These are phyloP conservation scores for Meleagris gallopavo DNA, from an alignment of 2,113 vertebrate genomes.

Conservation along the genomic window DNA sequence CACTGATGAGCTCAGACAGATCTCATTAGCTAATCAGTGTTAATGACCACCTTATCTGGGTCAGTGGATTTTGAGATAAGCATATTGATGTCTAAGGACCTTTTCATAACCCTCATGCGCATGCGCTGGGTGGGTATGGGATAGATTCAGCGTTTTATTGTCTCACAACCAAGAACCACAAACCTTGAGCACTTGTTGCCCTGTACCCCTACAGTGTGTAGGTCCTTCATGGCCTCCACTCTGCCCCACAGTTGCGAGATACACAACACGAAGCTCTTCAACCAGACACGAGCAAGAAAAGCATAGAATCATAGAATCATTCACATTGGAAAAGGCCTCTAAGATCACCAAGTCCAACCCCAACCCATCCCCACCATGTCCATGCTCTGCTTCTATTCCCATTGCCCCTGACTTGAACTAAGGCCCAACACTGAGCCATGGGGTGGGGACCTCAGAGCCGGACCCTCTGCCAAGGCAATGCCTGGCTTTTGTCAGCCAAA, in stretches of 20 bases:
- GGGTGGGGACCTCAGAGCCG: neutral
- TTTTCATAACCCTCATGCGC: neutral
- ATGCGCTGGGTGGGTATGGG: fast-evolving
- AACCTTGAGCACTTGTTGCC: no score
- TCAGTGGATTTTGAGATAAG: neutral
- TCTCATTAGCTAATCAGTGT: neutral
- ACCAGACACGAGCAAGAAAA: no score
- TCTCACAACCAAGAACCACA: no score
- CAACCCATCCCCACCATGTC: no score
- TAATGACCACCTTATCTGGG: neutral
- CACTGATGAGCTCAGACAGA: neutral
- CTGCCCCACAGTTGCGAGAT: no score
- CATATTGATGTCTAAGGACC: neutral
- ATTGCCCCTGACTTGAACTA: neutral
- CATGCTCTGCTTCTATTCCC: neutral
- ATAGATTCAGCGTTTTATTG: neutral
- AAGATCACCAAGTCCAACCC: no score
- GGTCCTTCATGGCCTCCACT: no score
- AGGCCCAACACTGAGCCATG: neutral
- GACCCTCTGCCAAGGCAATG: neutral
- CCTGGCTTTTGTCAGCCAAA: neutral
- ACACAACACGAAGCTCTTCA: no score
- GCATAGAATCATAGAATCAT: no score
- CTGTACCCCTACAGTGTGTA: no score
- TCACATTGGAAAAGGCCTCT: no score